Base-by-base conservation (phyloP, 2,113 vertebrate genomes). In the Austrofundulus limnaeus region DNA sequence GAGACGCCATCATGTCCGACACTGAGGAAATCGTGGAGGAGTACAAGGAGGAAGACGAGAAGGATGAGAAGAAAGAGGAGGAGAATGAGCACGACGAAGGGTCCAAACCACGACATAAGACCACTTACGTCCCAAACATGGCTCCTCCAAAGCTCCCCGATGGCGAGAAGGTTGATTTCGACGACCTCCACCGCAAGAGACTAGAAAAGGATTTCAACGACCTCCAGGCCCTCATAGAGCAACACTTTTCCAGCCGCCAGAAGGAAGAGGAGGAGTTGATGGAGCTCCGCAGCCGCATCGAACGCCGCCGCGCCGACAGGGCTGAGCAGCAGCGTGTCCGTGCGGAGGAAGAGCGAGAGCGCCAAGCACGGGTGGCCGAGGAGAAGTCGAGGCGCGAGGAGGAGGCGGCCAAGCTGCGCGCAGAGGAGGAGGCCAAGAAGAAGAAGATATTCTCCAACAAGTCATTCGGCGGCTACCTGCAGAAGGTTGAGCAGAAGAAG, bases 221-320 rank as follows among this genome's bases (percentile, higher is more conserved):
- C 58, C 90, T 99, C 12, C 96, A 98, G 87, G 88, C 92, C 0
- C 91, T 99, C 63, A 99, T 99, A 0, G 94, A 96, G 81, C 88
- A 92, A 7, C 97, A 99, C 34, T 99, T 98, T 76, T 93, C 92
- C 85, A 95, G 81, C 87, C 91, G 97, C 23, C 97, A 99, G 91
- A 98, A 98, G 67, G 97, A 99, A 69, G 97, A 98, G 68, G 96
- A 98, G 41, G 97, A 99, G 52, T 93, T 99, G 1, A 50, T 98
- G 0, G 91, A 89, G 0, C 91, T 99, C 63, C 94, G 96, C 4
- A 94, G 79, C 76, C 94, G 97, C 61, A 99, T 99, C 0, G 97
- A 99, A 38, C 82, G 91, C 11, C 91, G 97, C 0, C 90, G 97
- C 2, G 87, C 97, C 0, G 96, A 99, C 86, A 77, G 97, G 15